Base-by-base conservation (phyloP, 1,140 invertebrate species). In the Pararge aegeria region DNA sequence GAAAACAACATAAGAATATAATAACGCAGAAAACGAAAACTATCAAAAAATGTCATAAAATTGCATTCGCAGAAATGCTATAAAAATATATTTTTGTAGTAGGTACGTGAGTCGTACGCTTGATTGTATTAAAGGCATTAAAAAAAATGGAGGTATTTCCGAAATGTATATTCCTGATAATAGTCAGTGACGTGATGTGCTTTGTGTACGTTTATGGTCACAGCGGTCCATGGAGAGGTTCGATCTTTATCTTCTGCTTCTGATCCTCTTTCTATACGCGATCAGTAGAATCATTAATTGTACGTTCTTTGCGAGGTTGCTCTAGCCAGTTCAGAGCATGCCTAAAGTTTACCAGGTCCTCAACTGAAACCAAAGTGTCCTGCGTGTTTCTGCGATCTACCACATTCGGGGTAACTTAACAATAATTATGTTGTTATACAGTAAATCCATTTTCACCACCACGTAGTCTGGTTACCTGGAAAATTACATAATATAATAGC, bases 91-190 rank as follows among this genome's bases (percentile, higher is more conserved):
- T 21, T 21, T 15, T 12, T 46, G 19, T 21, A 12, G n/a, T 10
- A 24, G 44, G 2, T 21, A 46, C 34, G 34, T 15, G 5, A 42
- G 13, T 19, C 12, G 44, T 9, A n/a, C 44, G 18, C 18, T 46
- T 46, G 44, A 20, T 46, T 46, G 38, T 46, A 7, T 21, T 16
- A 49, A 49, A 49, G 21, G 46, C 21, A 29, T 49, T 29, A 12
- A 16, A 29, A 27, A 21, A 64, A 67, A 70, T 67, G 61, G 58
- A 66, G 62, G 60, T 69, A 60, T 40, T 64, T 62, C 61, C 30
- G 53, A 49, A 65, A 59, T 64, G 61, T 46, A 49, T 57, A 57
- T 68, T 58, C 40, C 37, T 21, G 46, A 13, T 29, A 40, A 46
- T 27, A 15, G 44, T 55, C 19, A 19, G 38, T 40, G 40, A 44